Evolutionary conservation across 2,888 invertebrate species (phyloP).

Genomic region (Scrobipalpa atriplicella): DNA sequence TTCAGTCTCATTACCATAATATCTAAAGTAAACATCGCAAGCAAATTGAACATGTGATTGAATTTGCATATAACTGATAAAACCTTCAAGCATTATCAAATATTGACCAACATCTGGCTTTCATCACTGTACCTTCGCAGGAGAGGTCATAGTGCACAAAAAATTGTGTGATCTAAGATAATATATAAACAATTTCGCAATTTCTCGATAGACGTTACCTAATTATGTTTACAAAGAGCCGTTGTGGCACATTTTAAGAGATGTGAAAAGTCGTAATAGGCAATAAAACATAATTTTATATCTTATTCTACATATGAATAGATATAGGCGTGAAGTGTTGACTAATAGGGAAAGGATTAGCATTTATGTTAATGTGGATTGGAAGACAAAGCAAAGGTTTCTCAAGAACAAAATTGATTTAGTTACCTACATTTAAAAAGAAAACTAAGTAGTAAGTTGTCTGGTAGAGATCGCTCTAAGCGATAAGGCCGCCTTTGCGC

Average conservation of each 20-base stretch:
- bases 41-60: background rate
- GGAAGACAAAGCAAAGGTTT: background rate
- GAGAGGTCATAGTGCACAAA: conserved; percentile 22
- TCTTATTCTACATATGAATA: conserved; percentile 5
- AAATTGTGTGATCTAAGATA: background rate
- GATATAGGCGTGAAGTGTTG: background rate
- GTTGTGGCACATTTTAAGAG: background rate
- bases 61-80: conserved; percentile 2
- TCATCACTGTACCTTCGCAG: conserved; percentile 7
- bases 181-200: conserved; percentile 22
- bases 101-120: conserved; percentile 7
- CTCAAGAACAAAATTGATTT: too few species aligned
- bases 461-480: too few species aligned
- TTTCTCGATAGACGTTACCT: conserved; percentile 22
- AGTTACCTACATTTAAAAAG: too few species aligned
- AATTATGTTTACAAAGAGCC: conserved; percentile 22
- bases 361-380: conserved; percentile 28
- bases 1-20: background rate
- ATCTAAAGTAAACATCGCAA: background rate
- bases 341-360: conserved; percentile 9
- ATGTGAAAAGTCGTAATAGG: conserved; percentile 1
- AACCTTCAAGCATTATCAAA: conserved; percentile 13
- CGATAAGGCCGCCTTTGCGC: too few species aligned
- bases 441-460: too few species aligned
- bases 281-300: conserved; percentile 4